Conservation (phyloP, 2,113 vertebrate genomes). For the Naja naja region DNA sequence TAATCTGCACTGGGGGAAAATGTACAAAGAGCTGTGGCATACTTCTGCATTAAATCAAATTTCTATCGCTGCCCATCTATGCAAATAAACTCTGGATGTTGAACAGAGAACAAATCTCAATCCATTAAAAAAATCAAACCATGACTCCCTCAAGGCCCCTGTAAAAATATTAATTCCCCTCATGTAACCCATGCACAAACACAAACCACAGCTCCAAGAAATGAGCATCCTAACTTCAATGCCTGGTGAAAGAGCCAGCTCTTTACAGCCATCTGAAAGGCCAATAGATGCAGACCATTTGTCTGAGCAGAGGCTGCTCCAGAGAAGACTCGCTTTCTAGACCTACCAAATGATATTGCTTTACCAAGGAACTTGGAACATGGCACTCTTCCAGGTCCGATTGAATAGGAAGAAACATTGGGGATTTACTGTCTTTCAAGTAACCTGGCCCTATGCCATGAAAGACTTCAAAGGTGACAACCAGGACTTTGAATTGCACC, state of each 20-base stretch:
- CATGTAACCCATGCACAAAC: background rate
- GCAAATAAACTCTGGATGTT: background rate
- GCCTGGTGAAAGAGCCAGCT: background rate
- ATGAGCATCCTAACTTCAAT: background rate
- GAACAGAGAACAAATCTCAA: background rate
- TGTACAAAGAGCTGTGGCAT: background rate
- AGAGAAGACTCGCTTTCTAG: background rate
- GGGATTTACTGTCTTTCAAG: background rate
- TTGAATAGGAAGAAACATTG: background rate
- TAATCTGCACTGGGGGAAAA: background rate
- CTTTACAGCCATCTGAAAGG: background rate
- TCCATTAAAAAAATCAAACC: background rate
- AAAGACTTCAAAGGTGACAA: background rate
- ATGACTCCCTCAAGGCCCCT: background rate
- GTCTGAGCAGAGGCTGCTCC: background rate
- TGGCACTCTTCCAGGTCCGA: background rate
- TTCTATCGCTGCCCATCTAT: background rate
- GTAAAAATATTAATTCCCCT: background rate
- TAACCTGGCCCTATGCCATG: background rate
- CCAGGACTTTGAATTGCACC: background rate
- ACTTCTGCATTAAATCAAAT: background rate
- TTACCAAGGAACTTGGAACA: background rate
- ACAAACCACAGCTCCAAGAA: background rate
- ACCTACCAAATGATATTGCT: background rate
- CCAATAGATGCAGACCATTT: background rate